Conservation (phyloP, 2,797 vertebrate species). For the Enteromius afrohamiltoni region DNA sequence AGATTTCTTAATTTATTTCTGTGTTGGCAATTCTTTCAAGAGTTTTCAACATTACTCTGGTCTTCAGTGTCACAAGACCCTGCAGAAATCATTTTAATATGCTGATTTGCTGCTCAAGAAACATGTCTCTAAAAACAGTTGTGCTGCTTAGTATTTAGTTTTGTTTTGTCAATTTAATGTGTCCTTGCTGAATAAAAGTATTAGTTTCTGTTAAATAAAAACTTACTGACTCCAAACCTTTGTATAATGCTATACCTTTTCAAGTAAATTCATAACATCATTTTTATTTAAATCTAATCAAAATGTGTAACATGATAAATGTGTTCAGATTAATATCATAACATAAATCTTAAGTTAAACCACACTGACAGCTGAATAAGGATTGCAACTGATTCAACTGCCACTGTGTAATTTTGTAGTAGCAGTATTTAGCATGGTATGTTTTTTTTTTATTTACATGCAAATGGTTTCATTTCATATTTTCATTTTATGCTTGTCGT, state of each 20-base stretch:
- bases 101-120: constrained; percentile 6
- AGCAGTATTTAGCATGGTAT: neutral
- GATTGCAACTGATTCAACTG: neutral
- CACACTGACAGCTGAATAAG: constrained; percentile 13
- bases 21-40: neutral
- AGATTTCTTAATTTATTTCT: neutral
- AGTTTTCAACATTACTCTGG: neutral
- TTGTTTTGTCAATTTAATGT: neutral
- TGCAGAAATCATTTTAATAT: neutral
- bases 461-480: constrained; percentile 1
- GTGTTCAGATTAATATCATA: neutral
- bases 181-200: neutral
- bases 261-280: neutral
- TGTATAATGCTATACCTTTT: neutral
- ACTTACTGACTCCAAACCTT: neutral
- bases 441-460: neutral
- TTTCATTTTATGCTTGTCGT: constrained; percentile 58
- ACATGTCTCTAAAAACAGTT: neutral
- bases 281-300: neutral
- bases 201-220: neutral
- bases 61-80: neutral
- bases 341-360: neutral
- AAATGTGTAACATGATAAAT: neutral
- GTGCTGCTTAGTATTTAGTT: neutral
- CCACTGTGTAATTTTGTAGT: neutral